Conservation (phyloP, 2,797 vertebrate species). For the Sphenodon punctatus region DNA sequence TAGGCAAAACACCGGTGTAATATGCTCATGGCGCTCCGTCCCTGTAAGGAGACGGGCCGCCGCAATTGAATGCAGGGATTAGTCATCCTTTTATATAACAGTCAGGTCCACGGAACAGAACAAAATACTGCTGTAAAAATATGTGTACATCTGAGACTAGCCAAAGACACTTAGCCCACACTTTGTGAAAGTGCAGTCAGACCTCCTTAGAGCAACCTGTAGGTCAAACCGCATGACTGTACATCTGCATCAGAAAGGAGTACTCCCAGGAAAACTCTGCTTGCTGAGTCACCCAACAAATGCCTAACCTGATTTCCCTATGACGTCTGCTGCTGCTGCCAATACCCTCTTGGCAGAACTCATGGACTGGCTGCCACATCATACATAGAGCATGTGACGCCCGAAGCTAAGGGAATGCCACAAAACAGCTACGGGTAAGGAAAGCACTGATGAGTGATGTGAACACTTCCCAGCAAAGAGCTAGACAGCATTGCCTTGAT, state of each 20-base stretch:
- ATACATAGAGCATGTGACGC: background rate
- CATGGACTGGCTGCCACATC: background rate
- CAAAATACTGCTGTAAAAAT: background rate
- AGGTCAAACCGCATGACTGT: background rate
- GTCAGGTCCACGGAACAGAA: background rate
- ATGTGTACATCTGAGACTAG: background rate
- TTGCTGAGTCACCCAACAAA: too few species aligned
- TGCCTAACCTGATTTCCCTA: background rate
- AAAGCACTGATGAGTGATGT: background rate
- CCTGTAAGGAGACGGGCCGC: too few species aligned
- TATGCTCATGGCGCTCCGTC: too few species aligned
- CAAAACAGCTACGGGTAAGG: background rate
- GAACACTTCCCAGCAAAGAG: too few species aligned
- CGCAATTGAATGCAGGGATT: constrained; percentile 24
- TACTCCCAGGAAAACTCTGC: background rate
- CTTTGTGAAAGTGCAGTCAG: background rate
- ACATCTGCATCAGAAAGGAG: background rate
- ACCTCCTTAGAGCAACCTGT: background rate
- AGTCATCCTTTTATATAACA: constrained; percentile 40
- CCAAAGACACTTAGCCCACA: background rate
- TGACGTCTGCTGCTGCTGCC: background rate
- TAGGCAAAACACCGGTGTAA: too few species aligned
- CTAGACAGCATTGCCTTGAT: too few species aligned
- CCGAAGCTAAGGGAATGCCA: background rate
- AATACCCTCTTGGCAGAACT: background rate